A percentile compares a stretch with the other conserved stretches of the same genome.
Evolutionary conservation across 2,888 invertebrate species (phyloP).

Genomic region (Linyphia triangularis): DNA sequence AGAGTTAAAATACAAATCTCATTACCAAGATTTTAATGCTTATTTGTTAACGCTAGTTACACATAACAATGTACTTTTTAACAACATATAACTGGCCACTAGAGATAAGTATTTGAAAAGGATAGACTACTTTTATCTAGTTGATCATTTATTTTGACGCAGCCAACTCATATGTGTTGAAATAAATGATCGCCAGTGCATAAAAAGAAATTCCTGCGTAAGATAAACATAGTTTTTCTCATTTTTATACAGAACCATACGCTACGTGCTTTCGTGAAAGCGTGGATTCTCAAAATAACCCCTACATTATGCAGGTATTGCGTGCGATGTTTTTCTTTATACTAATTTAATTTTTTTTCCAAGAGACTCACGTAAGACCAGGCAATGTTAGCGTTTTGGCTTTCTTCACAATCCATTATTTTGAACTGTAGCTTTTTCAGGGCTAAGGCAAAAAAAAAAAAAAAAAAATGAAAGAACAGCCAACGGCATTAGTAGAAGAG

Average conservation of each 20-base stretch:
- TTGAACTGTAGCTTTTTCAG: conserved; percentile 7
- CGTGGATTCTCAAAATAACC: background rate
- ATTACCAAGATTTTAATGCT: no score
- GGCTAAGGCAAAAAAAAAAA: background rate
- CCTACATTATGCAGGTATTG: conserved; percentile 38
- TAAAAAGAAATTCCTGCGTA: background rate
- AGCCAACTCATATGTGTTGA: background rate
- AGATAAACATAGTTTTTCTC: background rate
- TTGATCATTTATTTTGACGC: background rate
- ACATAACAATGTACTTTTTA: no score
- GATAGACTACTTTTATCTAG: background rate
- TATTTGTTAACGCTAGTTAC: no score
- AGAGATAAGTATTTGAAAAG: no score
- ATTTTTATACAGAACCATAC: background rate
- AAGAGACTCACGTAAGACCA: background rate
- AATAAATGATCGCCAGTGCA: background rate
- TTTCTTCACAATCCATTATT: conserved; percentile 38
- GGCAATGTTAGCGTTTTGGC: conserved; percentile 37
- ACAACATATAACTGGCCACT: no score
- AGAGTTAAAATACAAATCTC: no score
- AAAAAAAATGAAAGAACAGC: background rate
- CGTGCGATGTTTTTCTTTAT: conserved; percentile 49
- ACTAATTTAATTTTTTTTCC: conserved; percentile 31
- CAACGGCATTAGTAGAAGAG: conserved; percentile 11
- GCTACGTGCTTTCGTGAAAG: no score